These are phyloP conservation scores for Charina bottae DNA, from an alignment of 2,113 vertebrate genomes.

Conservation along the genomic window DNA sequence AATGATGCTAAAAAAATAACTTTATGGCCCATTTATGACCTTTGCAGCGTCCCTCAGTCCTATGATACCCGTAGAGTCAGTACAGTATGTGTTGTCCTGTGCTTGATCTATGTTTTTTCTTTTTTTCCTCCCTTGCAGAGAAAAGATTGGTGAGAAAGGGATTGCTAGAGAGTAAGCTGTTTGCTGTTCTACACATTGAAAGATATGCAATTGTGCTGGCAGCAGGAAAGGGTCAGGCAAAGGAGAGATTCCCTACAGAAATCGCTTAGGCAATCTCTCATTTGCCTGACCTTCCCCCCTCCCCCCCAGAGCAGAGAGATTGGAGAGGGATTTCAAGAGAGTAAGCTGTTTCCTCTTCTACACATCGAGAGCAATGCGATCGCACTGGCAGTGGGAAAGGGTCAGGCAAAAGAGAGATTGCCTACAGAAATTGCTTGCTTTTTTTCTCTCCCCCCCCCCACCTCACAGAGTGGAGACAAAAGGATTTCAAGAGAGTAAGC, in stretches of 20 bases:
- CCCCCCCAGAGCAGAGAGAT: too few relatives aligned
- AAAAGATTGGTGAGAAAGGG: too few relatives aligned
- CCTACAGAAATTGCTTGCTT: neutral
- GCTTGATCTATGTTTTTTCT: neutral
- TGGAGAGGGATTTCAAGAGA: too few relatives aligned
- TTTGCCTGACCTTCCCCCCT: too few relatives aligned
- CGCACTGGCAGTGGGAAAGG: too few relatives aligned
- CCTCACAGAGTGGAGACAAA: neutral
- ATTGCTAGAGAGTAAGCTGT: neutral
- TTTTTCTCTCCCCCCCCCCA: neutral
- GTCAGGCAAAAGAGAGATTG: neutral
- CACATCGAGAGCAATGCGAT: too few relatives aligned
- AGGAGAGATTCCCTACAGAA: too few relatives aligned
- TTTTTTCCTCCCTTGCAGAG: neutral
- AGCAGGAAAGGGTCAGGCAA: neutral
- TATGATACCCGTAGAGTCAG: neutral
- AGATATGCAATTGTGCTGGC: neutral
- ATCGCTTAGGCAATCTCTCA: too few relatives aligned
- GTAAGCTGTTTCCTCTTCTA: too few relatives aligned
- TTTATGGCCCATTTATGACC: neutral
- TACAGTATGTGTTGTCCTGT: neutral
- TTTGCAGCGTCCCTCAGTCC: neutral
- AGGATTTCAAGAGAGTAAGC: neutral
- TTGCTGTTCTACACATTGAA: neutral
- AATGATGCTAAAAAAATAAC: neutral